Evolutionary conservation across 1,140 invertebrate genomes (phyloP).

Genomic region (Parasteatoda tepidariorum): DNA sequence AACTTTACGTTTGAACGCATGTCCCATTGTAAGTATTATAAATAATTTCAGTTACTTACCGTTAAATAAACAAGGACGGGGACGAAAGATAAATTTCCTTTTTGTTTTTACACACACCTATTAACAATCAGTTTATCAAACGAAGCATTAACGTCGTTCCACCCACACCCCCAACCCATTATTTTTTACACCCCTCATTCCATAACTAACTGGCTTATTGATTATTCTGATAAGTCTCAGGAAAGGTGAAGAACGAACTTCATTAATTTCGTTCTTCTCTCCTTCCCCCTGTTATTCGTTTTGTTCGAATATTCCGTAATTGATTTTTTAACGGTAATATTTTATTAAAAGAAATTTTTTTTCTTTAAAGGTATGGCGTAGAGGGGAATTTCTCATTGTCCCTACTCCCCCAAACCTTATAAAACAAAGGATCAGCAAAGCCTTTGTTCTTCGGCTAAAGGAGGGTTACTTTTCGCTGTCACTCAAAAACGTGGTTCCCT

Average conservation of each 20-base stretch:
- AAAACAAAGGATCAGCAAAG: conserved; percentile 21
- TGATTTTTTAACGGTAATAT: conserved; percentile 43
- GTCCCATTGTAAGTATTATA: too few species aligned
- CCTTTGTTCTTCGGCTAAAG: conserved; percentile 5
- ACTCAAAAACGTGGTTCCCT: neutral
- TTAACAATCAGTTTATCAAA: conserved; percentile 33
- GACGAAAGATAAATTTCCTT: neutral
- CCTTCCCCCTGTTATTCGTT: conserved; percentile 13
- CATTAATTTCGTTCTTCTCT: conserved; percentile 3
- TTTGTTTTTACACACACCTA: conserved; percentile 6
- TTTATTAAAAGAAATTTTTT: conserved; percentile 14
- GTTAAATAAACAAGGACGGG: neutral
- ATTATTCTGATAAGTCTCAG: neutral
- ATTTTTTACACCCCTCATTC: neutral
- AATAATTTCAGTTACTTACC: neutral
- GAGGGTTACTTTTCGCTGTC: conserved; percentile 7
- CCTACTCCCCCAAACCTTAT: neutral
- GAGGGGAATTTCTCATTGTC: neutral
- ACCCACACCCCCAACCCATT: neutral
- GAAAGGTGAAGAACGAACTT: neutral
- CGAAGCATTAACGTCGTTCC: neutral
- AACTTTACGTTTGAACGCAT: too few species aligned
- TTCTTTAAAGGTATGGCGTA: neutral
- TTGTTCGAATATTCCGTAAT: conserved; percentile 17
- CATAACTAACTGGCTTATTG: neutral